Evolutionary conservation across 2,113 vertebrate species (phyloP).

Genomic region (Brachyhypopomus occidentalis): DNA sequence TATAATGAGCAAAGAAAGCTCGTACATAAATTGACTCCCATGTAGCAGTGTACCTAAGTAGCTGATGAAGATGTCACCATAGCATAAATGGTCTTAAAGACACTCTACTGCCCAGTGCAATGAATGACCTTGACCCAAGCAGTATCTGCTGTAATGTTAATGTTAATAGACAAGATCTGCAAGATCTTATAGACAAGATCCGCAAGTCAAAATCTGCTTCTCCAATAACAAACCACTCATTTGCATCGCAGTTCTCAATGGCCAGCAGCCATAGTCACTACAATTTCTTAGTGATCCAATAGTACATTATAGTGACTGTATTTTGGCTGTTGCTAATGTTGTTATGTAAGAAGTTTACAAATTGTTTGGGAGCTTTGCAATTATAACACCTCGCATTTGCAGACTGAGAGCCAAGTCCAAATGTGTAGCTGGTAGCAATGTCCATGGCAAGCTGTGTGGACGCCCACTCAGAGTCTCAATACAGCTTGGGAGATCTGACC

Average conservation of each 20-base stretch:
- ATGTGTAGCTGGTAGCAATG: neutral
- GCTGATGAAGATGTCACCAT: slow-evolving; percentile 16
- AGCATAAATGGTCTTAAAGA: neutral
- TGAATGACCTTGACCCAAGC: slow-evolving; percentile 4
- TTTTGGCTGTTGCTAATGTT: too few species aligned
- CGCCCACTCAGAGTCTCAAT: neutral
- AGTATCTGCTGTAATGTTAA: neutral
- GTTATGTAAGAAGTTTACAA: slow-evolving; percentile 18
- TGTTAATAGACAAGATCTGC: neutral
- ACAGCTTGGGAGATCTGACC: slow-evolving; percentile 8
- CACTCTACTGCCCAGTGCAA: neutral
- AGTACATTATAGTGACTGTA: too few species aligned
- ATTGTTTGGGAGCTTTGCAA: neutral
- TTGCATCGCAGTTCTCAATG: too few species aligned
- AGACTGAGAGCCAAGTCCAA: neutral
- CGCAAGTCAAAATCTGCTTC: too few species aligned
- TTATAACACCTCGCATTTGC: neutral
- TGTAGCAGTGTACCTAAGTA: neutral
- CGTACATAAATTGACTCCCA: neutral
- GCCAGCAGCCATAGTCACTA: too few species aligned
- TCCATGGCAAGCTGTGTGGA: neutral
- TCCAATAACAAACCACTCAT: too few species aligned
- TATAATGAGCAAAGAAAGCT: neutral
- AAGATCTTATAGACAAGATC: neutral
- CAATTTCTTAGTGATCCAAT: too few species aligned